Conservation (phyloP, 2,888 invertebrate genomes). For the Cheiracanthium punctorium region DNA sequence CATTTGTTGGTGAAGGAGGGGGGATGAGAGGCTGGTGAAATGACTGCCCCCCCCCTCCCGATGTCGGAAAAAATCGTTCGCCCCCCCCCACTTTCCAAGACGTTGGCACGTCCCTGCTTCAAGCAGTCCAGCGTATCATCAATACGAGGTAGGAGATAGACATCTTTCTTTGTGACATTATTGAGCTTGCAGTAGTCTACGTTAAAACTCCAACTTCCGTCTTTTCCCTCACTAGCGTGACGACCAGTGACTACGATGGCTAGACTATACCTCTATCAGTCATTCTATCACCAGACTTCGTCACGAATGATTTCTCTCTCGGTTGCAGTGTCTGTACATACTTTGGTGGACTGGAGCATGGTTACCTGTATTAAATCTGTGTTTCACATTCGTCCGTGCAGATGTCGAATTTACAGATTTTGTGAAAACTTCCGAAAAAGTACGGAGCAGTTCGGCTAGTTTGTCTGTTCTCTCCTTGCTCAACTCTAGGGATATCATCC, state of each 20-base stretch:
- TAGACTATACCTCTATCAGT: background rate
- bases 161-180: background rate
- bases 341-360: conserved; percentile 4
- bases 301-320: background rate
- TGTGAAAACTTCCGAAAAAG: background rate
- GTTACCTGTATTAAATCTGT: background rate
- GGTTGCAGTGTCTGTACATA: background rate
- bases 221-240: background rate
- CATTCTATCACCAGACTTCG: conserved; percentile 6
- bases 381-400: background rate
- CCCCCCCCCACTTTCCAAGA: too few species aligned
- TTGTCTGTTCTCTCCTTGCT: background rate
- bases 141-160: conserved; percentile 10
- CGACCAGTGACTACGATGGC: background rate
- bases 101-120: too few species aligned
- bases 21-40: too few species aligned
- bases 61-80: too few species aligned
- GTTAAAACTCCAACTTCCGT: background rate
- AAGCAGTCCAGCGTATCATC: conserved; percentile 1
- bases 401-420: background rate
- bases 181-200: background rate
- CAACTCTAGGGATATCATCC: background rate
- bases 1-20: too few species aligned
- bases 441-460: background rate
- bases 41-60: too few species aligned